phyloP scores from a whole-genome alignment of 2,888 invertebrate species.

The Hypomecis atomaria region DNA sequence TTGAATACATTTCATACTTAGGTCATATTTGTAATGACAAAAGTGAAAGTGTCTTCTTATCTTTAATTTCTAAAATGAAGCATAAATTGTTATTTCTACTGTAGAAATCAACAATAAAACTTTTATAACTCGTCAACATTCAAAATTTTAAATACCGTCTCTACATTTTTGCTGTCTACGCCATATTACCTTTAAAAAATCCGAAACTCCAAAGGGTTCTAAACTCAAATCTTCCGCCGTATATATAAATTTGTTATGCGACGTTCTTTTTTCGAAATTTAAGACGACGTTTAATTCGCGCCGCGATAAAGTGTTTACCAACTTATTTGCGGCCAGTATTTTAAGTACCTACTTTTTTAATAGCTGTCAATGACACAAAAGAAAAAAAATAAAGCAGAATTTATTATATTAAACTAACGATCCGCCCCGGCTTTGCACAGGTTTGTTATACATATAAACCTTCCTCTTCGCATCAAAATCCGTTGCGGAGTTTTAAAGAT shows the following conservation, averaged over 20 bases:
- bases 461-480: too few species aligned
- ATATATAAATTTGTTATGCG: constrained; percentile 56
- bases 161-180: constrained; percentile 26
- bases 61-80: too few species aligned
- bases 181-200: constrained; percentile 46
- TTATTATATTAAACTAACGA: too few species aligned
- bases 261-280: constrained; percentile 69
- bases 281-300: constrained; percentile 59
- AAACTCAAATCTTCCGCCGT: constrained; percentile 63
- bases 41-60: too few species aligned
- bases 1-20: too few species aligned
- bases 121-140: too few species aligned
- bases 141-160: constrained; percentile 7
- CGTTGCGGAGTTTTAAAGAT: too few species aligned
- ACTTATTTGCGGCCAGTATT: constrained; percentile 61
- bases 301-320: constrained; percentile 73
- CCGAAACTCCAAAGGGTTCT: constrained; percentile 58
- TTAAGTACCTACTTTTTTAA: background rate
- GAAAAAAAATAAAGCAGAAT: background rate
- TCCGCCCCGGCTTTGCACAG: too few species aligned
- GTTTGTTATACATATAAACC: too few species aligned
- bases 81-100: too few species aligned
- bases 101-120: too few species aligned
- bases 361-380: constrained; percentile 2
- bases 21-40: too few species aligned